Conservation (phyloP, 2,888 invertebrate genomes). For the Slavum lentiscoides region DNA sequence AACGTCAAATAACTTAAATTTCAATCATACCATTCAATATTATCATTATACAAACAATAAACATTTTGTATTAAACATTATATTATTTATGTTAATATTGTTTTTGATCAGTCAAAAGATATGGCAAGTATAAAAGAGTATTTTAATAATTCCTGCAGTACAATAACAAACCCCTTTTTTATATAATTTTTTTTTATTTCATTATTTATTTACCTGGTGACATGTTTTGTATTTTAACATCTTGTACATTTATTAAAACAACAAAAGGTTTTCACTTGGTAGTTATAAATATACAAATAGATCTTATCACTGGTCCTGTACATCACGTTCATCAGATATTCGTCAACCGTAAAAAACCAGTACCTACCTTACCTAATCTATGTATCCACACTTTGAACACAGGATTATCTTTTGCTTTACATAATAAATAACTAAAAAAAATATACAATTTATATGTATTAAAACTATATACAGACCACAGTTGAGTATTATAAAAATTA, state of each 20-base stretch:
- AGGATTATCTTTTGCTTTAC: slow-evolving; percentile 45
- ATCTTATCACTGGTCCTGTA: slow-evolving; percentile 46
- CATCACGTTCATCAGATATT: slow-evolving; percentile 53
- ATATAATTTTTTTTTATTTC: slow-evolving; percentile 22
- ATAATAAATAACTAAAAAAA: slow-evolving; percentile 44
- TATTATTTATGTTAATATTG: neutral
- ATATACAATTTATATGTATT: slow-evolving; percentile 4
- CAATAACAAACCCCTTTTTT: slow-evolving; percentile 23
- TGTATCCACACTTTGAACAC: slow-evolving; percentile 39
- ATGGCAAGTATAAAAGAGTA: slow-evolving; percentile 18
- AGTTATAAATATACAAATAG: slow-evolving; percentile 49
- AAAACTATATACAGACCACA: neutral
- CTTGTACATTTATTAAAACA: slow-evolving; percentile 50
- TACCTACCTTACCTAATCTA: neutral
- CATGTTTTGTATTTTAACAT: slow-evolving; percentile 49
- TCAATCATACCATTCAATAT: neutral
- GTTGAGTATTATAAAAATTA: too few species aligned
- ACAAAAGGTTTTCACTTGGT: slow-evolving; percentile 42
- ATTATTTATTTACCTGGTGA: slow-evolving; percentile 49
- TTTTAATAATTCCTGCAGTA: slow-evolving; percentile 12
- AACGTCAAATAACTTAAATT: neutral
- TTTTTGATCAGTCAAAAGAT: slow-evolving; percentile 13
- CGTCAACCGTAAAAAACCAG: slow-evolving; percentile 13
- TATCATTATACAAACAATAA: neutral
- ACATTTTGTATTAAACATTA: neutral